Evolutionary conservation across 2,797 vertebrate species (phyloP), one percentile per base, ranked within the genome.

Genomic region (Toxotes lorentzi): DNA sequence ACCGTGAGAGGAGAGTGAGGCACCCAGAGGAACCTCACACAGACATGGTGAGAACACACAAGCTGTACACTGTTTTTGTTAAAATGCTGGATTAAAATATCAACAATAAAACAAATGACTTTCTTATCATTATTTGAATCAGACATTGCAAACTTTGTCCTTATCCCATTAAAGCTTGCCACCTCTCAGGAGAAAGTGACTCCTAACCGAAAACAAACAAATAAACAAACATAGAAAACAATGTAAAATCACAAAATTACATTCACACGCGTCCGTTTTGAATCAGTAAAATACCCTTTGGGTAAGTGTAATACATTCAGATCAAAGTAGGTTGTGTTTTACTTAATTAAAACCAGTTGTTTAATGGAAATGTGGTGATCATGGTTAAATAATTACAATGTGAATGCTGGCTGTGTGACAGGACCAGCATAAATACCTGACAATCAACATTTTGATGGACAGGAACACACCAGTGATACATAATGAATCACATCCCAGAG

Each of bases 1-100:
- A 63, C 56, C 56, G 45, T 76, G 62, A 59, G 68, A 76, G 45
- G 63, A 53, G 71, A 57, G 21, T 17, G 51, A 70, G 72, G 43
- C 73, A 59, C 27, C 40, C 24, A 8, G 56, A 62, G 70, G 16
- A 69, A 75, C 62, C 32, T 53, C 40, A 73, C 54, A 4, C 71
- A 59, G 61, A 59, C 51, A 16, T 6, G 43, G 11, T 59, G 57
- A 60, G 43, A 75, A 65, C 62, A 68, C 40, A 16, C 30, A 50
- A 34, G 35, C 40, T 41, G 21, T 17, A 43, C 58, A 8, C 5
- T 27, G 32, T 35, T 56, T 56, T 59, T 40, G 40, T 50, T 62
- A 3, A 35, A 68, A 63, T n/a, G 4, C 45, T 60, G 41, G 19
- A 16, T 35, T 45, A 32, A 45, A 62, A 10, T 14, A 41, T 60